These are phyloP conservation scores for Crepidodera aurea DNA, from an alignment of 2,888 invertebrate genomes.

Conservation along the genomic window DNA sequence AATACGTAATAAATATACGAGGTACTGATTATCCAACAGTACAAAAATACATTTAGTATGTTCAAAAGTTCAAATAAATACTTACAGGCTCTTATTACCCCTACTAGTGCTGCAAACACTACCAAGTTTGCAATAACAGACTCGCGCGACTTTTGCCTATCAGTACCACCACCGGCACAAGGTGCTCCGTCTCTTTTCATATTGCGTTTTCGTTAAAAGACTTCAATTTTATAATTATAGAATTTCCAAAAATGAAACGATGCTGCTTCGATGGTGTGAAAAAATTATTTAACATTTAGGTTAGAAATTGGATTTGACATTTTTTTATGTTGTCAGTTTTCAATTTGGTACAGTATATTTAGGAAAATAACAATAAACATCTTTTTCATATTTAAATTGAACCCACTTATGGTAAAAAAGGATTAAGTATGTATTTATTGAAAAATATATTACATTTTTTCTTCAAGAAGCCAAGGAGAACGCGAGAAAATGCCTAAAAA, in stretches of 20 bases:
- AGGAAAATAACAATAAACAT: too few relatives aligned
- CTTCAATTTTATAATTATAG: background rate
- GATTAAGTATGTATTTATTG: too few relatives aligned
- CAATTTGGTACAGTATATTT: background rate
- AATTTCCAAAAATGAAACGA: background rate
- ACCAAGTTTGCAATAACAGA: conserved; percentile 49
- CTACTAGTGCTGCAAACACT: conserved; percentile 46
- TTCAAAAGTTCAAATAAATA: too few relatives aligned
- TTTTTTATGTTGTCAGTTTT: background rate
- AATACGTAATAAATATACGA: background rate
- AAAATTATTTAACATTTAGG: background rate
- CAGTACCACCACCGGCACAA: background rate
- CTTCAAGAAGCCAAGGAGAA: too few relatives aligned
- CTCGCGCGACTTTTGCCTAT: conserved; percentile 42
- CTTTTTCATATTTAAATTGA: too few relatives aligned
- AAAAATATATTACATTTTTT: too few relatives aligned
- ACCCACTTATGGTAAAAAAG: too few relatives aligned
- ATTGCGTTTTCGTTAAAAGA: background rate
- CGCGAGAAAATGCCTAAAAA: background rate
- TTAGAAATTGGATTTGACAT: background rate
- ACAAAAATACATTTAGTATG: too few relatives aligned
- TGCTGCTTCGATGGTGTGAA: background rate
- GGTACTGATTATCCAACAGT: too few relatives aligned
- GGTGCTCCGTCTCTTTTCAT: conserved; percentile 4
- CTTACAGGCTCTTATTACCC: conserved; percentile 48